phyloP scores from a whole-genome alignment of 2,113 vertebrate genomes.

The Otis tarda region DNA sequence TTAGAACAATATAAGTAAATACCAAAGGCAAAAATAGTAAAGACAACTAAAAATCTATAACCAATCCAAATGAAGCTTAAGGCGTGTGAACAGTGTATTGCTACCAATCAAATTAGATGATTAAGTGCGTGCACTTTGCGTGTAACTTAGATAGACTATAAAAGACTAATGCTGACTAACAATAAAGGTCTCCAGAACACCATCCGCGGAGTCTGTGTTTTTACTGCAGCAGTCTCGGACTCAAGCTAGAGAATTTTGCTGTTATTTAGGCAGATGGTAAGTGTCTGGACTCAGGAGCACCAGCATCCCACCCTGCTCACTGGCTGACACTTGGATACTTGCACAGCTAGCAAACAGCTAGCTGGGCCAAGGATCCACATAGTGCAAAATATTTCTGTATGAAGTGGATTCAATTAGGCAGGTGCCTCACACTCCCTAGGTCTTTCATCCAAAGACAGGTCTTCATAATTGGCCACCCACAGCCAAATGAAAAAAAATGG shows the following conservation, averaged over 20 bases:
- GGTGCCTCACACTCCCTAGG: neutral
- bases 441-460: neutral
- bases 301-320: neutral
- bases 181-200: no score
- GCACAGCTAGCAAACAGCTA: rapidly evolving
- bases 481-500: neutral
- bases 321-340: neutral
- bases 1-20: no score
- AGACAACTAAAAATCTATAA: no score
- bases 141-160: no score
- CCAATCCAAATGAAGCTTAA: no score
- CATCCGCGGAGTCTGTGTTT: no score
- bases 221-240: neutral
- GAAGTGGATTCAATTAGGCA: neutral
- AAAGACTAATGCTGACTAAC: no score
- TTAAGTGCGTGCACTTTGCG: no score
- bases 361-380: neutral
- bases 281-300: neutral
- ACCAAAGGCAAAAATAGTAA: no score
- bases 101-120: no score
- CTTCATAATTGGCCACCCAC: neutral
- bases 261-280: neutral
- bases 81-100: no score
- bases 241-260: neutral
- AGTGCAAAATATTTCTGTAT: neutral